Percentiles rank a stretch among this genome's conserved stretches.
Evolutionary conservation across 2,888 invertebrate genomes (phyloP).

Genomic region (Perizoma flavofasciatum): DNA sequence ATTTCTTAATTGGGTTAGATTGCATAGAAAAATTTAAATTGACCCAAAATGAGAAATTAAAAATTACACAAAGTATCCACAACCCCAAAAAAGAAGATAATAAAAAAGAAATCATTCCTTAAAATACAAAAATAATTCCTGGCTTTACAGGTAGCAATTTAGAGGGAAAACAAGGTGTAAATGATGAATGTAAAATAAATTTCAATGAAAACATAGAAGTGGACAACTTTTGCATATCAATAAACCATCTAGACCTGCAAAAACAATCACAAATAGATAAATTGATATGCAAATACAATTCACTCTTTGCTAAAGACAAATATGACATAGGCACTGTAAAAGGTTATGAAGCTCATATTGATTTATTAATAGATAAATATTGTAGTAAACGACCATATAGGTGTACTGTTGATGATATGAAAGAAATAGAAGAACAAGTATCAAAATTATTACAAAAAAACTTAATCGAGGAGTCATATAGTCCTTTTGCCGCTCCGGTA

Average conservation of each 20-base stretch:
- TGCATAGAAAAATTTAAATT: slow-evolving; percentile 13
- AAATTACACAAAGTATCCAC: slow-evolving; percentile 25
- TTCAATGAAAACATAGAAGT: slow-evolving; percentile 34
- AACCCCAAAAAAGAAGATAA: neutral
- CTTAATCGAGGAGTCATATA: no score
- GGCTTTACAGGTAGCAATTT: neutral
- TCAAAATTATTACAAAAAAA: no score
- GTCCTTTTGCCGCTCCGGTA: slow-evolving; percentile 2
- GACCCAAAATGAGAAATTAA: slow-evolving; percentile 39
- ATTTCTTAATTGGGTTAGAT: slow-evolving; percentile 42
- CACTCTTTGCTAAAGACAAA: slow-evolving; percentile 37
- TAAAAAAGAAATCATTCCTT: neutral
- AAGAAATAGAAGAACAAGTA: slow-evolving; percentile 29
- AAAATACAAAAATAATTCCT: no score
- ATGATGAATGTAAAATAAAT: slow-evolving; percentile 23
- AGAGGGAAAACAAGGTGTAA: no score
- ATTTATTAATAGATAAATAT: slow-evolving; percentile 39
- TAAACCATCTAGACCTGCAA: slow-evolving; percentile 21
- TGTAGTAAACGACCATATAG: slow-evolving; percentile 40
- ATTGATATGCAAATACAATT: slow-evolving; percentile 28
- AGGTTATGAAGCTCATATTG: slow-evolving; percentile 42
- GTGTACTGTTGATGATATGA: slow-evolving; percentile 31
- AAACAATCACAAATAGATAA: slow-evolving; percentile 24
- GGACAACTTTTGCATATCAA: slow-evolving; percentile 14
- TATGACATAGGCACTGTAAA: slow-evolving; percentile 39